Evolutionary conservation across 2,797 vertebrate genomes (phyloP), one percentile per base, ranked within the genome.

Genomic region (Poecilia gillii): DNA sequence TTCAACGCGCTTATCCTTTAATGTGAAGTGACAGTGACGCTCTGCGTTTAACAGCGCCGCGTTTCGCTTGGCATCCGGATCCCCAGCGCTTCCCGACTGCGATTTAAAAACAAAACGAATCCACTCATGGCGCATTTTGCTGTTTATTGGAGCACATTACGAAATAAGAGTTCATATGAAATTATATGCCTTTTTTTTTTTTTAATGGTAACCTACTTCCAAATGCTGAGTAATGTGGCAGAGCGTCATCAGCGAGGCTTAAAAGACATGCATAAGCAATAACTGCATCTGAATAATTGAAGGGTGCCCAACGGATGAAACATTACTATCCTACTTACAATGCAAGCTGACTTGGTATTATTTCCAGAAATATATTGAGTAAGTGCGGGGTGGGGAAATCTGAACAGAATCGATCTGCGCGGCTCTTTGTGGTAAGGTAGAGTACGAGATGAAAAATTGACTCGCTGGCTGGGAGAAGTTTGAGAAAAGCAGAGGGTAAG

Each of bases 231-330:
- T 85, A 85, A 91, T 83, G 81, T 84, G 84, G 80, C 78, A 6
- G 75, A 78, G 84, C 55, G 1, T 79, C n/a, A 20, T 80, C 80
- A 71, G 80, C 57, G 3, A 6, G 59, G 81, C 49, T 80, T 76
- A 31, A 78, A 84, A 82, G 75, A 85, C 73, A 81, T 36, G 72
- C 82, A 89, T 87, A 90, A 91, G 88, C 90, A 90, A 89, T 89
- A 92, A 88, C 85, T 87, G 79, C 82, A 82, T 18, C 62, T 92
- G 88, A 93, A 93, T 92, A 91, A 91, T 92, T 92, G 84, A 93
- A 79, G 79, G 76, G 76, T 72, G 81, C 81, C 81, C 68, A 68
- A 90, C 59, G 45, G 77, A 80, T 20, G 18, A 89, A 90, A 87
- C 72, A 72, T 84, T 87, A 91, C 87, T 62, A 87, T 74, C 59